phyloP scores from a whole-genome alignment of 2,797 vertebrate species.

The Sciaenops ocellatus region DNA sequence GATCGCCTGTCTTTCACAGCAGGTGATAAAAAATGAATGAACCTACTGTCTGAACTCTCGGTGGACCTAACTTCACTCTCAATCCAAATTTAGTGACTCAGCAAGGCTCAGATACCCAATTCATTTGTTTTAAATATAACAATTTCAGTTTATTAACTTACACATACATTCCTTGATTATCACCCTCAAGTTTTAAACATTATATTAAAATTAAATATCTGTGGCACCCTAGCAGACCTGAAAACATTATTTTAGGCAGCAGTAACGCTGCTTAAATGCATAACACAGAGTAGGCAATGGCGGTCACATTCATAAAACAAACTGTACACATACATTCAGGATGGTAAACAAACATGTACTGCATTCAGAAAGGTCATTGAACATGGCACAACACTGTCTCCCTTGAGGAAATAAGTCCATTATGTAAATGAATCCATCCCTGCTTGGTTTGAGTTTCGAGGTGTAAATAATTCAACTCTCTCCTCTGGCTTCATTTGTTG shows the following conservation, averaged over 20 bases:
- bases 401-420: slow-evolving; percentile 29
- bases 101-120: slow-evolving; percentile 13
- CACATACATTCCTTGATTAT: neutral
- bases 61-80: slow-evolving; percentile 37
- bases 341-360: slow-evolving; percentile 23
- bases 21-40: slow-evolving; percentile 82
- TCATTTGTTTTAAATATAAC: slow-evolving; percentile 25
- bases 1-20: slow-evolving; percentile 67
- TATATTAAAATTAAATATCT: slow-evolving; percentile 14
- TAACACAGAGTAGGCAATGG: neutral
- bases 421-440: slow-evolving; percentile 54
- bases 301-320: slow-evolving; percentile 28
- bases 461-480: slow-evolving; percentile 73
- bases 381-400: slow-evolving; percentile 52
- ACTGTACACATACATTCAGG: slow-evolving; percentile 26
- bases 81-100: slow-evolving; percentile 49
- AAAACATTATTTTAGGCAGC: slow-evolving; percentile 20
- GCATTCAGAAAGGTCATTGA: slow-evolving; percentile 28
- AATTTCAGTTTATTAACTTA: slow-evolving; percentile 49
- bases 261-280: slow-evolving; percentile 1
- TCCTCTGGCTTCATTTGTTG: slow-evolving; percentile 18
- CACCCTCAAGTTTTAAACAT: slow-evolving; percentile 16
- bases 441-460: slow-evolving; percentile 58
- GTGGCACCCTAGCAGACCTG: slow-evolving; percentile 38
- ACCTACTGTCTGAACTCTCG: slow-evolving; percentile 59